Evolutionary conservation across 2,888 invertebrate species (phyloP).

Genomic region (Pollenia amentaria): DNA sequence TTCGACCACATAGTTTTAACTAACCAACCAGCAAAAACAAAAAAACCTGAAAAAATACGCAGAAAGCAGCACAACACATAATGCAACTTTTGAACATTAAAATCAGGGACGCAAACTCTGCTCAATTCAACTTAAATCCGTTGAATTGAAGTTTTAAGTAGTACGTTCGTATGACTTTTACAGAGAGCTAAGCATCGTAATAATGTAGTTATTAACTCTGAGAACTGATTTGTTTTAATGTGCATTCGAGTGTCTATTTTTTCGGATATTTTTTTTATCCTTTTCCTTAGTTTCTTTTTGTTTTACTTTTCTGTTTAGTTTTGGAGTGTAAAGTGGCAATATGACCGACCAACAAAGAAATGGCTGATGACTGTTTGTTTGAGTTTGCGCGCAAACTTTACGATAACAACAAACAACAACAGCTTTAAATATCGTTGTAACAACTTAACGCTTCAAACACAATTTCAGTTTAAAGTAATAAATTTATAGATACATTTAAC

Average conservation of each 20-base stretch:
- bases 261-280: background rate
- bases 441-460: constrained; percentile 57
- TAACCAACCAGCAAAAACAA: constrained; percentile 58
- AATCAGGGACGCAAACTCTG: constrained; percentile 37
- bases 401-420: constrained; percentile 47
- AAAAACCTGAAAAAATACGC: background rate
- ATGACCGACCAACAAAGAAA: constrained; percentile 15
- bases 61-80: background rate
- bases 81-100: constrained; percentile 16
- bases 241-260: constrained; percentile 17
- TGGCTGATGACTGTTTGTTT: constrained; percentile 19
- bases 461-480: constrained; percentile 54
- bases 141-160: constrained; percentile 2
- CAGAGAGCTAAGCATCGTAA: constrained; percentile 26
- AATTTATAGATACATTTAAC: constrained; percentile 60
- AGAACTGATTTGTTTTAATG: constrained; percentile 44
- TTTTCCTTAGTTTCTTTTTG: background rate
- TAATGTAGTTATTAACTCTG: constrained; percentile 46
- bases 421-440: constrained; percentile 49
- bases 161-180: background rate
- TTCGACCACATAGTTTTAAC: constrained; percentile 66
- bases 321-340: constrained; percentile 24
- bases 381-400: constrained; percentile 52
- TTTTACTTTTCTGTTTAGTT: background rate
- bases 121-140: background rate